These are phyloP conservation scores for Agrochola litura DNA, from an alignment of 2,888 invertebrate species.

Conservation along the genomic window DNA sequence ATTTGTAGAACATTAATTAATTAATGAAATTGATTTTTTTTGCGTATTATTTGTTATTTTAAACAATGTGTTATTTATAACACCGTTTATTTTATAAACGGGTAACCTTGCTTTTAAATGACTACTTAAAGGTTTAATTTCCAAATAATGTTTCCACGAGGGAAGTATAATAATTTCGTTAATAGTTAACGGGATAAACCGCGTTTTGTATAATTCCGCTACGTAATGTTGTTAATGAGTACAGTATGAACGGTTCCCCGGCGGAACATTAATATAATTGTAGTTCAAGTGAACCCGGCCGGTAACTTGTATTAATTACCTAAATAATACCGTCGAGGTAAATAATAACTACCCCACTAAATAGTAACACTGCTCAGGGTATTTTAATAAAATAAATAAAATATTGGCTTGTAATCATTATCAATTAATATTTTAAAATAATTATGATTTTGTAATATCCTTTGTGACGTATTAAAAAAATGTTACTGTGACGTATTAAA, in stretches of 20 bases:
- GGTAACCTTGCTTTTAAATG: background rate
- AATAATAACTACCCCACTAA: background rate
- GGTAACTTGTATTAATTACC: conserved; percentile 1
- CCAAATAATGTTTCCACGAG: background rate
- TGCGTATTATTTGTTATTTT: conserved; percentile 7
- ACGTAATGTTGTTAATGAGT: conserved; percentile 21
- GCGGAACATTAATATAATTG: background rate
- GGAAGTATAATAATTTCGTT: conserved; percentile 2
- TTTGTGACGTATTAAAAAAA: no score
- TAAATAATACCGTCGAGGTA: background rate
- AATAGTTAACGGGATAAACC: conserved; percentile 8
- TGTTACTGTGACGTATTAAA: no score
- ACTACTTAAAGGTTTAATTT: background rate
- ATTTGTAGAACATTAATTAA: background rate
- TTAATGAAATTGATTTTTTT: background rate
- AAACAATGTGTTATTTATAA: background rate
- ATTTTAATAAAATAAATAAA: background rate
- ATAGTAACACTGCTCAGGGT: background rate
- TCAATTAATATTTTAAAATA: background rate
- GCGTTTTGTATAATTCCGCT: conserved; percentile 10
- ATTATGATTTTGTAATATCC: no score
- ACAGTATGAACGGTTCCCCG: conserved; percentile 9
- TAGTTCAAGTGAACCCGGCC: conserved; percentile 16
- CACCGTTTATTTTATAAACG: background rate
- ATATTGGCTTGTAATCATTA: background rate